Percentiles rank a stretch among this genome's conserved stretches.
phyloP scores from a whole-genome alignment of 1,140 invertebrate species.

The Monomorium pharaonis region DNA sequence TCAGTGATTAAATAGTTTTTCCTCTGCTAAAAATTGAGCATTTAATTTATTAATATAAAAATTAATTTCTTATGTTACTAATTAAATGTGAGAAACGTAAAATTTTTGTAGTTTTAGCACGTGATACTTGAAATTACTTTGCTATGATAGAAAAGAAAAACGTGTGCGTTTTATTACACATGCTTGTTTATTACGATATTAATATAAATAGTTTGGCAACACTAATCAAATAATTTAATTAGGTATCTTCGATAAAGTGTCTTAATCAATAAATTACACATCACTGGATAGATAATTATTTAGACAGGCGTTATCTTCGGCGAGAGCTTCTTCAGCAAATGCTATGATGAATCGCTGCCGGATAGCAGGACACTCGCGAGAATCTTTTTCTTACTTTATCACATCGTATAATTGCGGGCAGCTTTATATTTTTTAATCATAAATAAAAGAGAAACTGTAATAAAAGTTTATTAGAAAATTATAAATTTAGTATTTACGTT shows the following conservation, averaged over 20 bases:
- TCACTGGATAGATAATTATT: not conserved
- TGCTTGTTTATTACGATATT: not conserved
- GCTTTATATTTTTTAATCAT: not conserved
- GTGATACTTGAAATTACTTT: not conserved
- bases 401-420: not conserved
- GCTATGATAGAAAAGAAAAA: not conserved
- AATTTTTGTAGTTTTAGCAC: not conserved
- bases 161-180: not conserved
- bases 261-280: not conserved
- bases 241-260: not conserved
- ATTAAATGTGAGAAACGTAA: not conserved
- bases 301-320: not conserved
- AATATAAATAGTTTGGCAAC: not conserved
- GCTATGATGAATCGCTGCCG: not conserved
- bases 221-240: slow-evolving; percentile 19
- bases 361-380: not conserved
- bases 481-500: not conserved
- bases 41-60: not conserved
- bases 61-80: not conserved
- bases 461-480: not conserved
- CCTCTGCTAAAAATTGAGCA: not conserved
- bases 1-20: not conserved
- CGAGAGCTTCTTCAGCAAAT: not conserved
- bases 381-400: not conserved
- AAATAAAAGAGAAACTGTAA: not conserved